Evolutionary conservation across 2,113 vertebrate species (phyloP).

Genomic region (Seriola rivoliana): DNA sequence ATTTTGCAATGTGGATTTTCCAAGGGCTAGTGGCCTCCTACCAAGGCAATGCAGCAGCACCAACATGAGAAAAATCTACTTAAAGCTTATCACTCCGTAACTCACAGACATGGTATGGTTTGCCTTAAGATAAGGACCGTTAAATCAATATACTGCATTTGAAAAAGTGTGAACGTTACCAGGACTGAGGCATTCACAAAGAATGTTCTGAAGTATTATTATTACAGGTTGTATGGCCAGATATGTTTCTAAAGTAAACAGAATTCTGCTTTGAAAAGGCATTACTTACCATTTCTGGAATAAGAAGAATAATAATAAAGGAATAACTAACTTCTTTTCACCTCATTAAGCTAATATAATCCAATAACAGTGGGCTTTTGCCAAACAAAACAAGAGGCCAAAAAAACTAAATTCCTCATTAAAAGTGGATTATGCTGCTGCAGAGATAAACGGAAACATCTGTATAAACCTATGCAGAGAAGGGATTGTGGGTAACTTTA

Average conservation of each 20-base stretch:
- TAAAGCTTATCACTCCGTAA: conserved; percentile 5
- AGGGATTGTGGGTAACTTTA: neutral
- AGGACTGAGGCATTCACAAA: neutral
- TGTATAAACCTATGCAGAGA: neutral
- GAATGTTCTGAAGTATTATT: neutral
- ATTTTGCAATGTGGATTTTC: conserved; percentile 51
- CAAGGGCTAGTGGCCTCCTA: conserved; percentile 17
- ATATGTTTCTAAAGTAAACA: neutral
- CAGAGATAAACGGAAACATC: neutral
- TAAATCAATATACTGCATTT: neutral
- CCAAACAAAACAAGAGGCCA: neutral
- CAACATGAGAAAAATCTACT: conserved; percentile 10
- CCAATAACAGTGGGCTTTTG: neutral
- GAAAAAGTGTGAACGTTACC: neutral
- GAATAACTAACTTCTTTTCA: neutral
- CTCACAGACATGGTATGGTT: neutral
- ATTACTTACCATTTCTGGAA: neutral
- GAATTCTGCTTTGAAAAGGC: neutral
- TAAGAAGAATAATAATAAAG: neutral
- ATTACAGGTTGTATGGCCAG: neutral
- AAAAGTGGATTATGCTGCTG: neutral
- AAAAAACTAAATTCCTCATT: neutral
- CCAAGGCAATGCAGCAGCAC: conserved; percentile 4
- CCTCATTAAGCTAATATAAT: neutral
- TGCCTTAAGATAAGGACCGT: neutral